These are phyloP conservation scores for Drosophila arizonae DNA, from an alignment of 1,140 invertebrate genomes.

Conservation along the genomic window DNA sequence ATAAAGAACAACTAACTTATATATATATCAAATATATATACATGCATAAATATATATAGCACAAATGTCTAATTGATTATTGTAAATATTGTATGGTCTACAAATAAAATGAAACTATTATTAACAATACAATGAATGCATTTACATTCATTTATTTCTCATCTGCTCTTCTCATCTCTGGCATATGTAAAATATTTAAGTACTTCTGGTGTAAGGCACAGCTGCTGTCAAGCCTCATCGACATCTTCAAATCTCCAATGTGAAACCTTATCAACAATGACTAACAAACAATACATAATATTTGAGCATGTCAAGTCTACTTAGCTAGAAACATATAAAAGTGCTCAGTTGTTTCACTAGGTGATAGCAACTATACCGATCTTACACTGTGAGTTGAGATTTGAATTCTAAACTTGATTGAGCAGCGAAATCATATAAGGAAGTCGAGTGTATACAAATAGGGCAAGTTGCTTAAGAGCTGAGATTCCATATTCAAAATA, in stretches of 20 bases:
- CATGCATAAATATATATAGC: slow-evolving; percentile 43
- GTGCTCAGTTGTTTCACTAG: not conserved
- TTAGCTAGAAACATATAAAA: not conserved
- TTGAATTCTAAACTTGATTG: too few relatives aligned
- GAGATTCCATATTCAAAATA: slow-evolving; percentile 1
- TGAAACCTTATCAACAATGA: slow-evolving; percentile 14
- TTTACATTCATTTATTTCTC: not conserved
- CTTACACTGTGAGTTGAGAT: not conserved
- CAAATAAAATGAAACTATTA: slow-evolving; percentile 53
- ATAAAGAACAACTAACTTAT: slow-evolving; percentile 19
- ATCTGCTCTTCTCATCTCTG: not conserved
- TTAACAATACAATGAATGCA: slow-evolving; percentile 34
- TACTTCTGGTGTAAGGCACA: not conserved
- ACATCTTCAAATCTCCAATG: not conserved
- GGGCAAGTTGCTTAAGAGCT: not conserved
- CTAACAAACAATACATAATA: slow-evolving; percentile 1
- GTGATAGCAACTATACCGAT: not conserved
- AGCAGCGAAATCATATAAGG: too few relatives aligned
- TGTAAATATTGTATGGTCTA: slow-evolving; percentile 70
- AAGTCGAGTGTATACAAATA: too few relatives aligned
- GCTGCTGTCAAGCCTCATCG: not conserved
- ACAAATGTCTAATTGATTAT: slow-evolving; percentile 62
- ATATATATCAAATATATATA: slow-evolving; percentile 28
- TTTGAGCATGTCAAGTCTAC: not conserved
- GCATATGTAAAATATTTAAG: not conserved